Conservation (phyloP, 2,113 vertebrate species). For the Pygoscelis antarcticus region DNA sequence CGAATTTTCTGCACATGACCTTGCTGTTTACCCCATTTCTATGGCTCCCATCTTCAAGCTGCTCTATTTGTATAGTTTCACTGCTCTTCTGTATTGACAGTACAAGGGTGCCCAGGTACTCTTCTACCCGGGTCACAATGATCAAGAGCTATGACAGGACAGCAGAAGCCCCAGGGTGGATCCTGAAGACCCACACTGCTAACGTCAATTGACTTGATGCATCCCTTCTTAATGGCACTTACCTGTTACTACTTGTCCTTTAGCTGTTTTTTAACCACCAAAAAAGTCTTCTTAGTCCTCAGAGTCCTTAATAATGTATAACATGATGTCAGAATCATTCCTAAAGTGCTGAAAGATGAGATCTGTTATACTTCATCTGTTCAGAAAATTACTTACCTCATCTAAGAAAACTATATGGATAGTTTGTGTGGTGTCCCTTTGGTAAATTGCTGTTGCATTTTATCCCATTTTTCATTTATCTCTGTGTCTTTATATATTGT, state of each 20-base stretch:
- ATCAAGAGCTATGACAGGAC: background rate
- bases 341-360: background rate
- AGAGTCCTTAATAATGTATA: background rate
- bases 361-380: background rate
- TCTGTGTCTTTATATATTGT: background rate
- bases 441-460: background rate
- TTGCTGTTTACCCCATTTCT: background rate
- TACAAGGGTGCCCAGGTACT: background rate
- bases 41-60: background rate
- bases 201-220: background rate
- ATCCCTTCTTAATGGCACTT: background rate
- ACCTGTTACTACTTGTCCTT: background rate
- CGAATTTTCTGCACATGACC: background rate
- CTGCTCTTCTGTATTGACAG: background rate
- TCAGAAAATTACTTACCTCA: background rate
- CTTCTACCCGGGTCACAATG: background rate
- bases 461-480: background rate
- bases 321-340: background rate
- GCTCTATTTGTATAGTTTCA: background rate
- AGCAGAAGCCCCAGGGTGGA: background rate
- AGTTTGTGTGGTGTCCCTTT: background rate
- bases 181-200: background rate
- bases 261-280: background rate
- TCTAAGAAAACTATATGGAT: background rate
- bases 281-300: background rate